These are phyloP conservation scores for Bucorvus abyssinicus DNA, from an alignment of 2,797 vertebrate genomes.

Conservation along the genomic window DNA sequence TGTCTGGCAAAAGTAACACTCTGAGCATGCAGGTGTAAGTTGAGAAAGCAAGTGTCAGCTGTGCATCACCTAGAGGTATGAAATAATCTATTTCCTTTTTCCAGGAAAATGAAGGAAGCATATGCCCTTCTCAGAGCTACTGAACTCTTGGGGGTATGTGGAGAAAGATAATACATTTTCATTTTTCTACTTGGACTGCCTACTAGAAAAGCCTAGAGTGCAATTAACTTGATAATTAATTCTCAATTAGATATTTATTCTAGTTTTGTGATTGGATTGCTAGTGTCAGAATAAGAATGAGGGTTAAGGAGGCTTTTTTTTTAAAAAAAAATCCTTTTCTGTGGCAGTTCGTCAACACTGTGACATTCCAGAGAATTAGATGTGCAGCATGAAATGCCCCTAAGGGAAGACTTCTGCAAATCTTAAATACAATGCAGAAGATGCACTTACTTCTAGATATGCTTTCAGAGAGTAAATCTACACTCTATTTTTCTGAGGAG, in stretches of 20 bases:
- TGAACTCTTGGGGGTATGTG: not conserved
- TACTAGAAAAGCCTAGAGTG: not conserved
- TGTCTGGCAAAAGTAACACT: not conserved
- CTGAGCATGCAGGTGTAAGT: not conserved
- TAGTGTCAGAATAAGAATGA: not conserved
- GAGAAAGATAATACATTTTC: not conserved
- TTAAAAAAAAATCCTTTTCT: too few relatives aligned
- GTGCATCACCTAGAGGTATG: not conserved
- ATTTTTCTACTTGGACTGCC: not conserved
- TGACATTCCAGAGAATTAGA: not conserved
- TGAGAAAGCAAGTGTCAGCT: not conserved
- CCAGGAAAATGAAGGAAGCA: not conserved
- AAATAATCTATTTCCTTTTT: not conserved
- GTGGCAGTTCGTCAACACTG: not conserved
- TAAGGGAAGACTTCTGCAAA: not conserved
- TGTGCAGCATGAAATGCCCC: not conserved
- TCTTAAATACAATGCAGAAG: not conserved
- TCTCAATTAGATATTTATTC: not conserved
- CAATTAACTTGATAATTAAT: not conserved
- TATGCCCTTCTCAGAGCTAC: not conserved
- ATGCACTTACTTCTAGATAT: not conserved
- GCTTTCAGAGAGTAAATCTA: not conserved
- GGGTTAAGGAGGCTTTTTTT: not conserved
- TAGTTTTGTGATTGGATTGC: not conserved
- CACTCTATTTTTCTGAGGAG: not conserved